These are phyloP conservation scores for Trichosurus vulpecula DNA, from an alignment of 2,797 vertebrate genomes.

Conservation along the genomic window DNA sequence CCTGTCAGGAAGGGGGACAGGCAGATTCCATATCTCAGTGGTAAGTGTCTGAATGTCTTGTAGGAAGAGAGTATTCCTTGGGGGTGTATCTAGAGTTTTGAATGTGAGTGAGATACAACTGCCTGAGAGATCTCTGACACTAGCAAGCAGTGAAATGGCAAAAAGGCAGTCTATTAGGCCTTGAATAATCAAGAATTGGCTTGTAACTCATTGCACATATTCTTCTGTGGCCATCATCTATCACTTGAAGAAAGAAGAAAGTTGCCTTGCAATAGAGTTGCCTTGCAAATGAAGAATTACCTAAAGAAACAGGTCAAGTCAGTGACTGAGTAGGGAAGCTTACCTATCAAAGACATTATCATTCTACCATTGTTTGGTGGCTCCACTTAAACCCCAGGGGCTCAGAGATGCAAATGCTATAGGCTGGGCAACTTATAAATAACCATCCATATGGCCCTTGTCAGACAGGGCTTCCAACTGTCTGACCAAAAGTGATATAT, in stretches of 20 bases:
- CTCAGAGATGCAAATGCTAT: not conserved
- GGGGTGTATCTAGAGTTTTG: not conserved
- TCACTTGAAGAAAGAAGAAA: constrained; percentile 70
- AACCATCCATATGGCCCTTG: not conserved
- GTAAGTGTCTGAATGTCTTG: not conserved
- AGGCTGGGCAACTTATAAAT: not conserved
- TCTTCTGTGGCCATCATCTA: constrained; percentile 78
- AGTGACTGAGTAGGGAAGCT: not conserved
- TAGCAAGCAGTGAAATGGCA: constrained; percentile 81
- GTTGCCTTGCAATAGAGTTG: not conserved
- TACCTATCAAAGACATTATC: constrained; percentile 33
- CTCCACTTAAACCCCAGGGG: no score
- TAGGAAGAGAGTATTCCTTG: not conserved
- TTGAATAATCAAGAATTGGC: constrained; percentile 78
- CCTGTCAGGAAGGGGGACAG: not conserved
- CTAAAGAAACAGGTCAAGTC: constrained; percentile 6
- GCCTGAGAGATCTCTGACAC: constrained; percentile 64
- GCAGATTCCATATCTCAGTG: not conserved
- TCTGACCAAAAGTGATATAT: no score
- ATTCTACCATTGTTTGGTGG: constrained; percentile 49
- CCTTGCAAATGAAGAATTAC: constrained; percentile 48
- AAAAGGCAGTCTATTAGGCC: constrained; percentile 78
- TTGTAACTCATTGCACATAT: constrained; percentile 79
- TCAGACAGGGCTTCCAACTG: no score
- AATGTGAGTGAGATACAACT: not conserved